Base-by-base conservation (phyloP, 2,113 vertebrate genomes). In the Himantopus leucocephalus region DNA sequence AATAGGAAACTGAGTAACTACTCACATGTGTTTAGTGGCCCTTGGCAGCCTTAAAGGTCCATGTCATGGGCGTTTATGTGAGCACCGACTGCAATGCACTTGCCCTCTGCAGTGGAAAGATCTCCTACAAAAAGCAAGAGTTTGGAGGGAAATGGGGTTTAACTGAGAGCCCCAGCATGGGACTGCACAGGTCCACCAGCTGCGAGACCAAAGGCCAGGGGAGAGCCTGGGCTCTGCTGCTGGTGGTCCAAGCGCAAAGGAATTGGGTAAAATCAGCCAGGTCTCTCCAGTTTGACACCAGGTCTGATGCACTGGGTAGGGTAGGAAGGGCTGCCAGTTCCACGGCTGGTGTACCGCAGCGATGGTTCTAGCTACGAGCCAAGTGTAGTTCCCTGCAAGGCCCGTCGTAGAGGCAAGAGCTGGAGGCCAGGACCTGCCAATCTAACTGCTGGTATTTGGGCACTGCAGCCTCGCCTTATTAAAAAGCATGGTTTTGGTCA, bases 131-230 rank as follows among this genome's bases (percentile, higher is more conserved):
- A 2, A 71, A 85, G 47, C 18, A 62, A 29, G 11, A 23, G 21
- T 74, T 43, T 67, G 32, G 32, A 39, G 56, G 37, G 62, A 72
- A 85, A 64, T 5, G 5, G 23, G 32, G 16, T 58, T 55, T 45
- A 58, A 29, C 37, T 0, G 2, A 62, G 47, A 88, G 58, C 27
- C 39, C 45, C 27, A 43, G 13, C 10, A 2, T 20, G 32, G 30
- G 62, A 76, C 23, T 16, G 7, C 17, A 23, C 1, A 0, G 22
- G n/a, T 30, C 53, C 0, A 1, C 22, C 39, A 83, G 34, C 39
- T 55, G 15, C 35, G 53, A 76, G 86, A 68, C 19, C 1, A 5
- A 24, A 60, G 21, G 27, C 71, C 14, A 6, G 12, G 18, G 14
- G 3, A 55, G 30, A 41, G 34, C 12, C 32, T 41, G 32, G 17